Percentiles rank a stretch among this genome's conserved stretches.
phyloP scores from a whole-genome alignment of 2,113 vertebrate genomes.

The Nettapus auritus region DNA sequence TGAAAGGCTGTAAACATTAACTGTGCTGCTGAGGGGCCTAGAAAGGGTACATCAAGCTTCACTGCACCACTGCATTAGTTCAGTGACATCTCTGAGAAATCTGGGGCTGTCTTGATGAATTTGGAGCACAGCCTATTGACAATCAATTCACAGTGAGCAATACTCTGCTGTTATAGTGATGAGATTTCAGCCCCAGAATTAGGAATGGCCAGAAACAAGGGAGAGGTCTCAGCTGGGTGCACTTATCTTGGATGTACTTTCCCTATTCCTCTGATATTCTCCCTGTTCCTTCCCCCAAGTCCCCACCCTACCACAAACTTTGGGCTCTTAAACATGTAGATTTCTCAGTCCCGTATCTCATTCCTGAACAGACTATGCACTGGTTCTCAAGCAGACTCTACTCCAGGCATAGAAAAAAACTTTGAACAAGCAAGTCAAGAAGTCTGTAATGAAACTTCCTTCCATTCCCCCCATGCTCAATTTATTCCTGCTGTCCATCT shows the following conservation, averaged over 20 bases:
- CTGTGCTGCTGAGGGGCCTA: neutral
- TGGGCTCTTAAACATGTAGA: neutral
- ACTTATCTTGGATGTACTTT: accelerated
- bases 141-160: neutral
- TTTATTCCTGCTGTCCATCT: neutral
- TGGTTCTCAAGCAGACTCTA: neutral
- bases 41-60: neutral
- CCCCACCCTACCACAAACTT: neutral
- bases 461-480: neutral
- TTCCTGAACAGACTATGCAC: neutral
- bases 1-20: neutral
- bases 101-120: neutral
- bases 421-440: neutral
- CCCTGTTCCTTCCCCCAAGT: neutral
- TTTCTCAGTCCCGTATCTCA: neutral
- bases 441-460: neutral
- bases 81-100: neutral
- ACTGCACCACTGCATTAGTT: neutral
- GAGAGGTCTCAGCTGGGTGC: neutral
- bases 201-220: neutral
- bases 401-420: neutral
- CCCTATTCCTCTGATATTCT: neutral
- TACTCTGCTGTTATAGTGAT: neutral
- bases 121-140: neutral
- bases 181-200: neutral